These are phyloP conservation scores for Eretmocerus hayati DNA, from an alignment of 2,888 invertebrate genomes.

Conservation along the genomic window DNA sequence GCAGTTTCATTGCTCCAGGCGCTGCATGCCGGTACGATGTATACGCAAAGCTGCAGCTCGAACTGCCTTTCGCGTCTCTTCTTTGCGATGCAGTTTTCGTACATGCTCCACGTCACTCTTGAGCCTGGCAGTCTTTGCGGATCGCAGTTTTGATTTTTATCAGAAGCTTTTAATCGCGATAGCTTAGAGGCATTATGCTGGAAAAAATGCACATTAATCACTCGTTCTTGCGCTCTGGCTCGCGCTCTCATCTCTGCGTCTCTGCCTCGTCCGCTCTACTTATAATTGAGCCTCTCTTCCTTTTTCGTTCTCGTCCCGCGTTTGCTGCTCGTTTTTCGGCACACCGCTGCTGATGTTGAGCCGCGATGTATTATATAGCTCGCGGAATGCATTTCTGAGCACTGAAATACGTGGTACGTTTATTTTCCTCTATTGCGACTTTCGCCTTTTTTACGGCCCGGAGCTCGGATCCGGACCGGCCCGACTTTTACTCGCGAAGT, in stretches of 20 bases:
- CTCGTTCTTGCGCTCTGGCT: no score
- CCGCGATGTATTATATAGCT: no score
- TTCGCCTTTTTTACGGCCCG: no score
- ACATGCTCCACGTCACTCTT: not conserved
- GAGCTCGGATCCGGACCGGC: no score
- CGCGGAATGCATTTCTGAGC: no score
- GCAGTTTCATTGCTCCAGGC: not conserved
- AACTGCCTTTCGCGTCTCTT: no score
- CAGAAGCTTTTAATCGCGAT: slow-evolving; percentile 20
- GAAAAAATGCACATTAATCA: slow-evolving; percentile 21
- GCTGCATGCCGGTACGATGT: not conserved
- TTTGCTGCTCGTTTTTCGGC: not conserved
- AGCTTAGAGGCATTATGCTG: slow-evolving; percentile 21
- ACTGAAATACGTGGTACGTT: no score
- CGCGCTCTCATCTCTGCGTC: no score
- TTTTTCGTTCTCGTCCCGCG: not conserved
- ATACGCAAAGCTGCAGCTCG: no score
- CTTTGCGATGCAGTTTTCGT: no score
- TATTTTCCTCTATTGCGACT: no score
- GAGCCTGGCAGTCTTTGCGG: not conserved
- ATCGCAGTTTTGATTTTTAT: slow-evolving; percentile 17
- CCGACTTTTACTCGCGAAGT: no score
- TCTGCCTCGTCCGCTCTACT: slow-evolving; percentile 10
- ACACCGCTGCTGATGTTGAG: not conserved
- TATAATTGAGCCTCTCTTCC: slow-evolving; percentile 15